Evolutionary conservation across 2,113 vertebrate species (phyloP).

Genomic region (Callaeas wilsoni): DNA sequence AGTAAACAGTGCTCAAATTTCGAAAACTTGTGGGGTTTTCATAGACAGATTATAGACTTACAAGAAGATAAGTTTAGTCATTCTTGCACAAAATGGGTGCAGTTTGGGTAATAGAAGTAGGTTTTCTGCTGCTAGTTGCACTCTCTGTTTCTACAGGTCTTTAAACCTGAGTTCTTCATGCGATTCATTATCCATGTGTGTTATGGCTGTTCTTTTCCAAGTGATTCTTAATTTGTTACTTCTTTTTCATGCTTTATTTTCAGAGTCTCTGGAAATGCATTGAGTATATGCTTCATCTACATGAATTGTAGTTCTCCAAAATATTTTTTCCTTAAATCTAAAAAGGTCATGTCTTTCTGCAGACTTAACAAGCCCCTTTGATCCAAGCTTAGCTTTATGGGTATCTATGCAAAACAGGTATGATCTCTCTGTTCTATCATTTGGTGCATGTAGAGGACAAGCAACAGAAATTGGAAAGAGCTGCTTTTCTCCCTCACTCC

Average conservation of each 20-base stretch:
- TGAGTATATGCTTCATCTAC: not conserved
- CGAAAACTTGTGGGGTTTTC: not conserved
- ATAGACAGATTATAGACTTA: not conserved
- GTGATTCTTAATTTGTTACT: not conserved
- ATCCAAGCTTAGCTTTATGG: not conserved
- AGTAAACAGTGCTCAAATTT: not conserved
- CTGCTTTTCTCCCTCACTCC: not conserved
- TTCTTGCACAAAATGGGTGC: not conserved
- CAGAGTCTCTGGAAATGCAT: not conserved
- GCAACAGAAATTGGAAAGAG: not conserved
- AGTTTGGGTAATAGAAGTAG: not conserved
- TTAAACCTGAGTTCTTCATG: not conserved
- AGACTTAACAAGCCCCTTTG: not conserved
- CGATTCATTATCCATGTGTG: not conserved
- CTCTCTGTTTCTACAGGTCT: not conserved
- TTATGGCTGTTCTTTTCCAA: not conserved
- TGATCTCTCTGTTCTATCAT: not conserved
- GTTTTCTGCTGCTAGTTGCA: not conserved
- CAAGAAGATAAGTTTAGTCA: not conserved
- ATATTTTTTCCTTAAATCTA: not conserved
- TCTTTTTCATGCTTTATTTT: not conserved
- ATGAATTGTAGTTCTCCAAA: not conserved
- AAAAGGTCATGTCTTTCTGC: not conserved
- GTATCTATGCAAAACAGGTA: not conserved
- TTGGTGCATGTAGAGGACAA: not conserved